Evolutionary conservation across 1,140 invertebrate species (phyloP).

Genomic region (Trigoniulus corallinus): DNA sequence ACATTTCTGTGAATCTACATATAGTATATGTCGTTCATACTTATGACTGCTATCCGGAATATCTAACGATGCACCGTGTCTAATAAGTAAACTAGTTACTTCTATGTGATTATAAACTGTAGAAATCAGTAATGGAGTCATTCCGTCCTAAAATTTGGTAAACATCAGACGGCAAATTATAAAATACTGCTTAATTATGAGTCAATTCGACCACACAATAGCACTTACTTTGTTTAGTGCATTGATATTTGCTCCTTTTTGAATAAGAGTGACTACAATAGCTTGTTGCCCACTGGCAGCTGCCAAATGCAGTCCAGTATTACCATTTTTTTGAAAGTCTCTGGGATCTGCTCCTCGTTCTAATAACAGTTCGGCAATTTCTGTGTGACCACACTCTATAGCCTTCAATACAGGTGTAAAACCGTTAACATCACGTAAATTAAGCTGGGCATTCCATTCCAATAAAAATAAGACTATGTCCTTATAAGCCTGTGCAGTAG

Average conservation of each 20-base stretch:
- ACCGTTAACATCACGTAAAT: neutral
- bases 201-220: neutral
- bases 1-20: too few species aligned
- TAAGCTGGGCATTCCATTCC: neutral
- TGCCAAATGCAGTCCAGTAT: neutral
- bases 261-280: neutral
- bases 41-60: neutral
- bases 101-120: neutral
- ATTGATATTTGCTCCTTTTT: neutral
- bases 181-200: neutral
- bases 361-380: neutral
- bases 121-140: neutral
- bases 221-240: neutral
- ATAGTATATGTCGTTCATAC: neutral
- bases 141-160: neutral
- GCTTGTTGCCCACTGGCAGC: neutral
- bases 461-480: neutral
- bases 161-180: too few species aligned
- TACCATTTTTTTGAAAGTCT: neutral
- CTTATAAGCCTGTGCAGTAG: neutral
- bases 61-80: neutral
- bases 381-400: neutral
- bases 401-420: neutral
- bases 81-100: neutral
- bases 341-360: neutral